Base-by-base conservation (phyloP, 2,113 vertebrate species). In the Notothenia rossii region DNA sequence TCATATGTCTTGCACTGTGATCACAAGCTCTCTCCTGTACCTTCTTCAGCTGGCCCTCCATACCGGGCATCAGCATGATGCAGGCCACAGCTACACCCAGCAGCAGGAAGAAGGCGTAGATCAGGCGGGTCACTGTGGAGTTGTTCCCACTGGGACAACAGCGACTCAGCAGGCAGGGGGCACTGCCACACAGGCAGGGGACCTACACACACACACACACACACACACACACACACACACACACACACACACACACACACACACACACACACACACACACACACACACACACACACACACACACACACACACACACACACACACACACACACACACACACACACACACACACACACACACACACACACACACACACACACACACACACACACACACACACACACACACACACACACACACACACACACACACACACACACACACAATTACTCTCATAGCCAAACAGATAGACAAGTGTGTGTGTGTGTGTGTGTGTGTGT, bases 31-130 rank as follows among this genome's bases (percentile, higher is more conserved):
- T 40, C 36, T 40, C 36, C 36, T 40, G 36, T 40, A 99, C 98
- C 98, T 99, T 99, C 91, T 99, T 98, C n/a, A 99, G 95, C 69
- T 98, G 97, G 22, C 93, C 96, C 88, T 99, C 98, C 97, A 99
- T 99, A 87, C 98, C 98, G 3, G 98, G 98, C 94, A 99, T 96
- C 73, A 99, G 68, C 98, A 99, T 99, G 56, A 99, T 94, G 50
- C 98, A 98, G 88, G 98, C 96, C 1, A 99, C 77, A 4, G 90
- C 96, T 3, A 99, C 98, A 0, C 98, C 98, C 72, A 99, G 92
- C 4, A 99, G 95, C 59, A 99, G 85, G 85, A 99, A 98, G 91
- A 97, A 95, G 5, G 98, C 97, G 4, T 99, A 99, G 71, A 98
- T 96, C 84, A 99, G 93, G 1, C 98, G 96, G 0, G 98, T 99